Evolutionary conservation across 2,888 invertebrate genomes (phyloP).

Genomic region (Drosophila picticornis): DNA sequence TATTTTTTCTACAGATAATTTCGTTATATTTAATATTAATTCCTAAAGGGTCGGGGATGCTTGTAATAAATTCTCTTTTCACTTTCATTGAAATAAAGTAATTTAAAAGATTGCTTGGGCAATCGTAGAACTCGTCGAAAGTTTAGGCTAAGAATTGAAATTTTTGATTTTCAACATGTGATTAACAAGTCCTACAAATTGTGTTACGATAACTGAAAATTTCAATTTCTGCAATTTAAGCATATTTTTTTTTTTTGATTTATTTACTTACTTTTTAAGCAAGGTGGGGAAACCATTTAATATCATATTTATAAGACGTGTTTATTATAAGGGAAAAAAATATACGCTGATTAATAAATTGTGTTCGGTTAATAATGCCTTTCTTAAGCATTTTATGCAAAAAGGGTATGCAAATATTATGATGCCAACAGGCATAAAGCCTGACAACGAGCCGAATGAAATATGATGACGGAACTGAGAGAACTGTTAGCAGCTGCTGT

Average conservation of each 20-base stretch:
- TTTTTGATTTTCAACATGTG: too few species aligned
- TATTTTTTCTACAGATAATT: neutral
- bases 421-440: slow-evolving; percentile 45
- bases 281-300: neutral
- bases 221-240: too few species aligned
- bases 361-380: neutral
- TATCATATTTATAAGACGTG: neutral
- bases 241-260: too few species aligned
- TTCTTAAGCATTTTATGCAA: neutral
- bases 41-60: too few species aligned
- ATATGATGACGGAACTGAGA: slow-evolving; percentile 17
- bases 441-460: slow-evolving; percentile 24
- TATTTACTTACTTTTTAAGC: too few species aligned
- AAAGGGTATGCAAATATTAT: slow-evolving; percentile 9
- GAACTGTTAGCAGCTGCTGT: slow-evolving; percentile 21
- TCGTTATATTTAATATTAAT: neutral
- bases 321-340: neutral
- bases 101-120: too few species aligned
- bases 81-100: too few species aligned
- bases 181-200: too few species aligned
- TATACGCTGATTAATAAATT: neutral
- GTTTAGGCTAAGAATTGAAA: too few species aligned
- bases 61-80: too few species aligned
- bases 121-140: too few species aligned
- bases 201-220: too few species aligned